Evolutionary conservation across 1,140 invertebrate species (phyloP).

Genomic region (Brachionus plicatilis): DNA sequence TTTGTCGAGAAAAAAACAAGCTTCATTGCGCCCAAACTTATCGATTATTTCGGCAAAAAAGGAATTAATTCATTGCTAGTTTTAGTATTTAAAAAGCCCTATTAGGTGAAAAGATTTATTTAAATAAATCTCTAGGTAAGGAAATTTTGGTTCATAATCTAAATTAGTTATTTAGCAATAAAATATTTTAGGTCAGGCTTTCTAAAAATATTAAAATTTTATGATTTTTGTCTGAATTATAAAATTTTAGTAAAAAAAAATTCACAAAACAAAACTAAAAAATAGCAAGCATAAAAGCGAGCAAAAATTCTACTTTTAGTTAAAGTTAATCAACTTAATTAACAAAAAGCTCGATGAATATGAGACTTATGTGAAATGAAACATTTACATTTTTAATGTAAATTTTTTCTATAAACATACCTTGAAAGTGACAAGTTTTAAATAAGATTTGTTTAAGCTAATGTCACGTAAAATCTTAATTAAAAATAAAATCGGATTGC

Average conservation of each 20-base stretch:
- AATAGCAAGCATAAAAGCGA: not conserved
- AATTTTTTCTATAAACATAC: not conserved
- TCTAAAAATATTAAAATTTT: not conserved
- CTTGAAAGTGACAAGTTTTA: not conserved
- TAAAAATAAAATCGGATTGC: not conserved
- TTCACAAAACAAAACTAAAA: not conserved
- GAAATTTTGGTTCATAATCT: not conserved
- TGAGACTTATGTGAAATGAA: not conserved
- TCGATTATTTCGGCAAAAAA: not conserved
- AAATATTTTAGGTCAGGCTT: not conserved
- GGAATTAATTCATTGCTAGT: not conserved
- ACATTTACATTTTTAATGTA: not conserved
- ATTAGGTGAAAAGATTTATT: not conserved
- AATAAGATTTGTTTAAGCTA: not conserved
- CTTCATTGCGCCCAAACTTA: not conserved
- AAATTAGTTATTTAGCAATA: not conserved
- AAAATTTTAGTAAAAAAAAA: not conserved
- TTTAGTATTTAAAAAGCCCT: not conserved
- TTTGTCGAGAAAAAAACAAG: not conserved
- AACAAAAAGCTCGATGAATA: not conserved
- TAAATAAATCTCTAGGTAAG: not conserved
- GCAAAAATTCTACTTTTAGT: not conserved
- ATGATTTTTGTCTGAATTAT: not conserved
- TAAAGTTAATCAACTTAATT: not conserved
- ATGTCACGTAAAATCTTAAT: not conserved